Evolutionary conservation across 2,797 vertebrate species (phyloP).

Genomic region (Myotis findleyi): DNA sequence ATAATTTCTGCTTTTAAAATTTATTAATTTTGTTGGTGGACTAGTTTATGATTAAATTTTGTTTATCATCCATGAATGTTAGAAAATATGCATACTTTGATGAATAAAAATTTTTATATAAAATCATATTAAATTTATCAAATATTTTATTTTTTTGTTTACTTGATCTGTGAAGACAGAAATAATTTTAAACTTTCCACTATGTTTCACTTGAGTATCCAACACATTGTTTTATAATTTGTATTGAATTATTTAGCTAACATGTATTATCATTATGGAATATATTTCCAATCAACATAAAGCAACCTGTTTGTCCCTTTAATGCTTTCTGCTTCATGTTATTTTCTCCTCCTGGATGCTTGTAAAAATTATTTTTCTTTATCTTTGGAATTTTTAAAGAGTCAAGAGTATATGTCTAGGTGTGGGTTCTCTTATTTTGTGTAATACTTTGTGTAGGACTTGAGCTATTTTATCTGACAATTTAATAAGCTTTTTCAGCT

Average conservation of each 20-base stretch:
- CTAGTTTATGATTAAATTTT: not conserved
- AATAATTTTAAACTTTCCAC: not conserved
- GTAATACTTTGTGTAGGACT: not conserved
- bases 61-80: not conserved
- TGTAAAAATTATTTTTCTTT: not conserved
- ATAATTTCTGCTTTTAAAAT: not conserved
- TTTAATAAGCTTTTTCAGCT: not conserved
- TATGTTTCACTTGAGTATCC: not conserved
- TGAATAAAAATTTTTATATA: not conserved
- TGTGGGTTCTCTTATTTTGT: not conserved
- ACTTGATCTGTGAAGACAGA: not conserved
- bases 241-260: not conserved
- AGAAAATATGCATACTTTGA: not conserved
- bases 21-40: not conserved
- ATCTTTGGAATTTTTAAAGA: not conserved
- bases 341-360: not conserved
- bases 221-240: not conserved
- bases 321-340: not conserved
- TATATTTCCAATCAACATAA: not conserved
- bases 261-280: not conserved
- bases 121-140: not conserved
- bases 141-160: slow-evolving; percentile 17
- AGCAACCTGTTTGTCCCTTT: not conserved
- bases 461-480: not conserved
- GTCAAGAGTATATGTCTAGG: not conserved